These are phyloP conservation scores for Rostratula benghalensis DNA, from an alignment of 2,113 vertebrate genomes.

Conservation along the genomic window DNA sequence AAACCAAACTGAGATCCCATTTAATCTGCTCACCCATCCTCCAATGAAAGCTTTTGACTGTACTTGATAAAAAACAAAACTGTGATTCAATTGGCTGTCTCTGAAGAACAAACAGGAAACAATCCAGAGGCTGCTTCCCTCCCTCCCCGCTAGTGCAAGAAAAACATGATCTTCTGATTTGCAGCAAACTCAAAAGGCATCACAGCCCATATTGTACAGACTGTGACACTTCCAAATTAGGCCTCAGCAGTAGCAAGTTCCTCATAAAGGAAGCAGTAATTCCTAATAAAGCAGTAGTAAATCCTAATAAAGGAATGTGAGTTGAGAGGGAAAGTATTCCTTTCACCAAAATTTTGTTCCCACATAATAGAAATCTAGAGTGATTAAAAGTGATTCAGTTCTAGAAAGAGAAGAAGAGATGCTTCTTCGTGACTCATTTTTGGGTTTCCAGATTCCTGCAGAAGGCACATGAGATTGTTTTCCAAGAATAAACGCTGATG, in stretches of 20 bases:
- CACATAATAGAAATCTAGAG: background rate
- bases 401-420: background rate
- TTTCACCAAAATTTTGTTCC: background rate
- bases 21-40: background rate
- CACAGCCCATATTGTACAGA: background rate
- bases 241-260: background rate
- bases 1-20: background rate
- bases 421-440: background rate
- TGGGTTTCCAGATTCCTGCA: background rate
- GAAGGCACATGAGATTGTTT: background rate
- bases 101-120: slow-evolving; percentile 13
- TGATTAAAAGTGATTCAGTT: background rate
- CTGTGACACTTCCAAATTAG: background rate
- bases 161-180: background rate
- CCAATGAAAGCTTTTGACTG: background rate
- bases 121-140: background rate
- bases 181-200: background rate
- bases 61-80: background rate
- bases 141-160: background rate
- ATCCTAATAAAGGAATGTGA: background rate
- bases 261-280: no score
- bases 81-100: background rate
- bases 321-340: background rate
- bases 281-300: background rate
- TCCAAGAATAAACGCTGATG: background rate